Percentiles rank a stretch among this genome's conserved stretches.
Conservation (phyloP, 2,113 vertebrate species). For the Fulmarus glacialis region DNA sequence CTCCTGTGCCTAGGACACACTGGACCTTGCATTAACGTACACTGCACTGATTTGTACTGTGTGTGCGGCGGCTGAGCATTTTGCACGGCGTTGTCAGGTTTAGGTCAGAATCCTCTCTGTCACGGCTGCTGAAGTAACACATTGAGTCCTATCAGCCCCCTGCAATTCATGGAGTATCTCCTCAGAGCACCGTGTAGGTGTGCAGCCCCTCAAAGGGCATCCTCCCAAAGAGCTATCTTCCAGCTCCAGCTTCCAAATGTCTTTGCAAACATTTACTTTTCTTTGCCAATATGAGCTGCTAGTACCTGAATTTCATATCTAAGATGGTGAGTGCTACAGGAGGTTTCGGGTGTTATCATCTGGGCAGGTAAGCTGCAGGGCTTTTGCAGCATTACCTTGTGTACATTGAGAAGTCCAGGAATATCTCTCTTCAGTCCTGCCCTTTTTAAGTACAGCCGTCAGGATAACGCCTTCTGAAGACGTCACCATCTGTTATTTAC, state of each 20-base stretch:
- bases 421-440: not conserved
- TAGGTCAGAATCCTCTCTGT: not conserved
- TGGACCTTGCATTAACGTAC: not conserved
- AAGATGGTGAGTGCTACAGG: not conserved
- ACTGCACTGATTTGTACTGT: fast-evolving
- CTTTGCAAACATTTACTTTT: not conserved
- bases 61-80: fast-evolving
- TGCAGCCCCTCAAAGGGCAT: not conserved
- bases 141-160: fast-evolving
- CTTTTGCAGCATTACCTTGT: not conserved
- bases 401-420: fast-evolving
- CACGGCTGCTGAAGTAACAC: fast-evolving
- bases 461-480: not conserved
- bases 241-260: not conserved
- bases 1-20: not conserved
- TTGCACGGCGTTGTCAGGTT: not conserved
- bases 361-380: not conserved
- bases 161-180: fast-evolving
- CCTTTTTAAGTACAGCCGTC: fast-evolving
- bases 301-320: fast-evolving
- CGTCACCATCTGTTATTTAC: fast-evolving
- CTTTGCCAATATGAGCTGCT: not conserved
- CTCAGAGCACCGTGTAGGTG: fast-evolving
- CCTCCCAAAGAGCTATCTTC: not conserved
- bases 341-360: fast-evolving